phyloP scores from a whole-genome alignment of 2,113 vertebrate genomes.

The Dasyornis broadbenti region DNA sequence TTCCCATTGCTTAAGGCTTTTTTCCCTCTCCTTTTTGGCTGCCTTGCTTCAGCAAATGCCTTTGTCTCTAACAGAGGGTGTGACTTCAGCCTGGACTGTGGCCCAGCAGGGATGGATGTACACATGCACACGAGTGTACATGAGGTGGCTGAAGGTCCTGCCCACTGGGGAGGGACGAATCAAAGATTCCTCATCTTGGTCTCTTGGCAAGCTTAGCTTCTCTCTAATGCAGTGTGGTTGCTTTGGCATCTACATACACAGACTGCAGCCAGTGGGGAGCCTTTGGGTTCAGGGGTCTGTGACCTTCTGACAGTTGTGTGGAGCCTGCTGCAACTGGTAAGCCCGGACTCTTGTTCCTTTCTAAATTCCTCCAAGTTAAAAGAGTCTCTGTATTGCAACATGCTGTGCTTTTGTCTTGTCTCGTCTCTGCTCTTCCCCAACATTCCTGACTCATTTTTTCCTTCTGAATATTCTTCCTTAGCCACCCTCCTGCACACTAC shows the following conservation, averaged over 20 bases:
- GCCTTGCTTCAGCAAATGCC: neutral
- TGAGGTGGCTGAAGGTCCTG: neutral
- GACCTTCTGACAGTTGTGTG: neutral
- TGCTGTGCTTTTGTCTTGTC: neutral
- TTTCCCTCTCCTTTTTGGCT: neutral
- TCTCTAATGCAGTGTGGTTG: neutral
- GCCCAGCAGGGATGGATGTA: neutral
- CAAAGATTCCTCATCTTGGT: neutral
- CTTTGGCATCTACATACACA: fast-evolving
- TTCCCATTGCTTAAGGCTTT: neutral
- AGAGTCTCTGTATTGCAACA: neutral
- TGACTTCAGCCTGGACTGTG: neutral
- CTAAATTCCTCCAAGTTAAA: neutral
- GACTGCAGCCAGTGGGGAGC: neutral
- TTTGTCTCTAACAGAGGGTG: neutral
- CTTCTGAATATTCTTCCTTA: neutral
- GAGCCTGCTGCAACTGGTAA: neutral
- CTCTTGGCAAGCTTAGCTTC: neutral
- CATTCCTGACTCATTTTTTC: neutral
- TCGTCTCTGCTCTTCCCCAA: neutral
- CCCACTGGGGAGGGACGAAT: neutral
- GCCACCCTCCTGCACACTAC: neutral
- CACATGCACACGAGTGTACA: fast-evolving
- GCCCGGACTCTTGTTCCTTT: neutral
- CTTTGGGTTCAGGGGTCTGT: neutral